These are phyloP conservation scores for Kryptolebias marmoratus DNA, from an alignment of 2,113 vertebrate genomes.

Conservation along the genomic window DNA sequence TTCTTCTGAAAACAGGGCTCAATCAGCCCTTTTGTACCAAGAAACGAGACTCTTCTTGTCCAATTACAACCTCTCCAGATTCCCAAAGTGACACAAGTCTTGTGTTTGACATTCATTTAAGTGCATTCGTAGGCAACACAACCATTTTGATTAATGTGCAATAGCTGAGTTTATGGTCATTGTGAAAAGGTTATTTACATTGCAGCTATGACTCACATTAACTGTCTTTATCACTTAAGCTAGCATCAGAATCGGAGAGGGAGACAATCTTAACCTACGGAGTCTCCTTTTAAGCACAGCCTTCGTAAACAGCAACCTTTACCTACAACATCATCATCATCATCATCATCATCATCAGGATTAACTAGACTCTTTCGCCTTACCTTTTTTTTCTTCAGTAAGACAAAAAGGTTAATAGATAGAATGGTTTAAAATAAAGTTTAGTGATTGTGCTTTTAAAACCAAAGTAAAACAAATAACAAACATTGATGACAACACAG, in stretches of 20 bases:
- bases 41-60: slow-evolving; percentile 73
- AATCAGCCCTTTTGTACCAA: slow-evolving; percentile 43
- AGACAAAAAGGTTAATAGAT: slow-evolving; percentile 98
- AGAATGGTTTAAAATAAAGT: slow-evolving; percentile 99
- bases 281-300: slow-evolving; percentile 74
- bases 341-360: slow-evolving; percentile 72
- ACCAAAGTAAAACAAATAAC: slow-evolving; percentile 91
- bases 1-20: slow-evolving; percentile 52
- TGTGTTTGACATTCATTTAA: slow-evolving; percentile 79
- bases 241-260: slow-evolving; percentile 70
- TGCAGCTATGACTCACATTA: slow-evolving; percentile 77
- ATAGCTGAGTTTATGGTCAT: slow-evolving; percentile 74
- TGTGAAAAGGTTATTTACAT: slow-evolving; percentile 76
- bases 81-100: slow-evolving; percentile 70
- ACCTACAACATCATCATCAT: slow-evolving; percentile 54
- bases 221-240: slow-evolving; percentile 66
- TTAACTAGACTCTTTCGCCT: slow-evolving; percentile 90
- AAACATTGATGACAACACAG: slow-evolving; percentile 80
- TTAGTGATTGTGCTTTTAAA: slow-evolving; percentile 99
- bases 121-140: slow-evolving; percentile 80
- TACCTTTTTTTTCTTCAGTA: slow-evolving; percentile 89
- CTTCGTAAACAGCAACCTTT: slow-evolving; percentile 76
- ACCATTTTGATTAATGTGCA: slow-evolving; percentile 75
- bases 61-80: slow-evolving; percentile 70
- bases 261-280: slow-evolving; percentile 61